Evolutionary conservation across 2,888 invertebrate species (phyloP), one percentile per base, ranked within the genome.

Genomic region (Lasioglossum morio): DNA sequence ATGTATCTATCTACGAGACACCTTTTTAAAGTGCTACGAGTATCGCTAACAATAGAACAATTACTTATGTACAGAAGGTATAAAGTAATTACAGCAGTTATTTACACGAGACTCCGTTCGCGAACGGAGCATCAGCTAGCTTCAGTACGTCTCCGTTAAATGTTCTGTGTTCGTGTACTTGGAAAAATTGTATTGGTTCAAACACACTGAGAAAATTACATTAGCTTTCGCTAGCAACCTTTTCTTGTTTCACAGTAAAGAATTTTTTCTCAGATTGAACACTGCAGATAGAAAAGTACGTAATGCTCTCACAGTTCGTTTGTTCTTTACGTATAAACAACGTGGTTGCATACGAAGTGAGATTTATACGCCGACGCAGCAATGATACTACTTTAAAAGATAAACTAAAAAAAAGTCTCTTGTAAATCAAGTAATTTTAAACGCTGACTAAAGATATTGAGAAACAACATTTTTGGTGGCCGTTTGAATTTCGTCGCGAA

Each of bases 51-150:
- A 75, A 14, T n/a, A 57, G n/a, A 66, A 43, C 14, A 79, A 85
- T 82, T 53, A n/a, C 63, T 60, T 90, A 86, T 88, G 73, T 88
- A 90, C 90, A 88, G 70, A 87, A 77, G 66, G 85, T 87, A 82
- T 90, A 86, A 87, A 86, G 79, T 85, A 87, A 85, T 85, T 89
- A 70, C 75, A 83, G 48, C 57, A 69, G 37, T 85, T 89, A 85
- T 87, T 87, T 85, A 88, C 87, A 88, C 40, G 53, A 53, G 7
- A 19, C 46, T 19, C 48, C n/a, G 34, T 74, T 69, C 40, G 66
- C 77, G 85, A 72, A 76, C 75, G 14, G 40, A 60, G 46, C 46
- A 78, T 16, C 12, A 77, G 72, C 19, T 34, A 72, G 14, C 46
- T 43, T 73, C 60, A 60, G 30, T 69, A n/a, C 19, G 12, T 23